Percentiles rank a stretch among this genome's conserved stretches.
These are phyloP conservation scores for Oceanodroma leucorhoa DNA, from an alignment of 2,797 vertebrate species.

Conservation along the genomic window DNA sequence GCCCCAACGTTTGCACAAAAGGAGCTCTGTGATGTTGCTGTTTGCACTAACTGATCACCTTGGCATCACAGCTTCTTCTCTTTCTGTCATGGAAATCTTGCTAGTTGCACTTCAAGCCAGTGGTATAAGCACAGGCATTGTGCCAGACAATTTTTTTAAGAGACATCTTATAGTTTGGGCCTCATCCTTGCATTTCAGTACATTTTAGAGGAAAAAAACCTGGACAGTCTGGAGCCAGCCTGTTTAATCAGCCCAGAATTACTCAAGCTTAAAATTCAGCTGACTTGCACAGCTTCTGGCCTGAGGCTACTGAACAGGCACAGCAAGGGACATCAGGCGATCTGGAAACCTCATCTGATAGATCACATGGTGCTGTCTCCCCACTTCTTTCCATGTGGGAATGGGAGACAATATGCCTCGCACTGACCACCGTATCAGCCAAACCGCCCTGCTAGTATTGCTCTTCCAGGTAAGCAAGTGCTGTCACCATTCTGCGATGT, in stretches of 20 bases:
- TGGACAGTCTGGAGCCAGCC: constrained; percentile 58
- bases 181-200: constrained; percentile 27
- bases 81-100: neutral
- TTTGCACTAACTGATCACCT: constrained; percentile 44
- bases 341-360: constrained; percentile 41
- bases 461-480: neutral
- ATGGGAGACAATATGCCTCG: neutral
- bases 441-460: neutral
- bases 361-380: constrained; percentile 28
- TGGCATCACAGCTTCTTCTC: neutral
- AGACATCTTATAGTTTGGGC: constrained; percentile 56
- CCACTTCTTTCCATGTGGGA: neutral
- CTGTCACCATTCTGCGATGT: neutral
- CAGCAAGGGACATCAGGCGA: constrained; percentile 8
- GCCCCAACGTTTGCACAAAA: constrained; percentile 76
- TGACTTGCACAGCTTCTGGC: constrained; percentile 54
- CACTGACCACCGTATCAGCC: neutral
- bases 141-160: constrained; percentile 20
- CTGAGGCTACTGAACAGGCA: constrained; percentile 44
- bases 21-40: constrained; percentile 46
- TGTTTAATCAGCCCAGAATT: constrained; percentile 51
- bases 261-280: constrained; percentile 60
- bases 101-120: constrained; percentile 2
- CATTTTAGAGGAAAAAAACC: constrained; percentile 14
- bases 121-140: constrained; percentile 24